Evolutionary conservation across 2,888 invertebrate genomes (phyloP), one percentile per base, ranked within the genome.

Genomic region (Chrysina gloriosa): DNA sequence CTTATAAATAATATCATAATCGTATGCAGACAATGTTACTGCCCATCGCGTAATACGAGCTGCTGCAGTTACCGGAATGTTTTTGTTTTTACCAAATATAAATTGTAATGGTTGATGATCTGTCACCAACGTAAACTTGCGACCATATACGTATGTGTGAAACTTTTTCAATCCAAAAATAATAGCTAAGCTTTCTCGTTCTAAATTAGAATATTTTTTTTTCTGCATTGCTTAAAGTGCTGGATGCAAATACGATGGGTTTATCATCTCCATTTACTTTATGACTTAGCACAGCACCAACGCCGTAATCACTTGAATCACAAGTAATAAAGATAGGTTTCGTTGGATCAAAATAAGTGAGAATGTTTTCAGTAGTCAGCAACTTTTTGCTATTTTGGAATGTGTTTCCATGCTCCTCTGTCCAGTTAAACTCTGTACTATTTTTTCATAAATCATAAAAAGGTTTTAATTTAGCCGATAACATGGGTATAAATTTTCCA

Each of bases 191-290:
- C n/a, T n/a, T n/a, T n/a, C n/a, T n/a, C n/a, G n/a, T n/a, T n/a
- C n/a, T n/a, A n/a, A n/a, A n/a, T n/a, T n/a, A n/a, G n/a, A n/a
- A n/a, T 45, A n/a, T n/a, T n/a, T n/a, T n/a, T 34, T 50, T 71
- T 19, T 79, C 67, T 3, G 71, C 71, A 50, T 34, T 75, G 71
- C 9, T 74, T 72, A 65, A 75, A 70, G 58, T 77, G 73, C 48
- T 67, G 16, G 76, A 78, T 1, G 77, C 77, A 70, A 74, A 79
- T 5, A 73, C 73, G 21, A 79, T 74, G 5, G 79, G 80, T 67
- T 74, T 68, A 58, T 78, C 76, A 9, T 16, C 4, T 42, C 48
- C 63, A 11, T 45, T 14, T 11, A 21, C 9, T 21, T 14, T 34
- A 63, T 78, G 77, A 11, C 69, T 66, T 39, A 77, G 67, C 7